Evolutionary conservation across 2,888 invertebrate species (phyloP).

Genomic region (Capitulum mitella): DNA sequence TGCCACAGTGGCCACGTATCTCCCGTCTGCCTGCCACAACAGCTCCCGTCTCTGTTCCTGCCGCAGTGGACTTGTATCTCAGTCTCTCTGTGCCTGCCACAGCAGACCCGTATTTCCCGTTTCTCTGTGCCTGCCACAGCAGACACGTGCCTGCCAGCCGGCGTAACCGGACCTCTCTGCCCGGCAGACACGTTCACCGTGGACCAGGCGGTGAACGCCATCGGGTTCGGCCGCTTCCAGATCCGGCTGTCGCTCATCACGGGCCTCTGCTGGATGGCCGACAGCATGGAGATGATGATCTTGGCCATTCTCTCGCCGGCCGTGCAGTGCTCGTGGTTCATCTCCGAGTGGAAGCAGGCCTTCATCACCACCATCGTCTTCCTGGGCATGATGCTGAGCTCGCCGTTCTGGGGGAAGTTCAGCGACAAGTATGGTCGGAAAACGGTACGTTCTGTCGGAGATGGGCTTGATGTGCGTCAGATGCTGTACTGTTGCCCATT

Average conservation of each 20-base stretch:
- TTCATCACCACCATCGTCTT: constrained; percentile 71
- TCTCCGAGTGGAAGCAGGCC: constrained; percentile 83
- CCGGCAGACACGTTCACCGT: constrained; percentile 67
- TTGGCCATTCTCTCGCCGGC: constrained; percentile 87
- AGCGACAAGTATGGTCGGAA: constrained; percentile 88
- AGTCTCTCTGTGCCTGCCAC: too few relatives aligned
- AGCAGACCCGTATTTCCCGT: too few relatives aligned
- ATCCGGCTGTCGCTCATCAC: constrained; percentile 76
- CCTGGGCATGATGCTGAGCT: constrained; percentile 84
- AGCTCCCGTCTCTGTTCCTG: too few relatives aligned
- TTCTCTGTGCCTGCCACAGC: too few relatives aligned
- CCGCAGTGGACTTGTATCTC: too few relatives aligned
- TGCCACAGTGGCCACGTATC: too few relatives aligned
- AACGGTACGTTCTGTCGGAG: constrained; percentile 65
- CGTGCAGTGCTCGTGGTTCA: constrained; percentile 89
- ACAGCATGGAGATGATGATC: constrained; percentile 98
- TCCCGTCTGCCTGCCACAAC: too few relatives aligned
- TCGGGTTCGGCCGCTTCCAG: constrained; percentile 85
- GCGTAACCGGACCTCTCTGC: too few relatives aligned
- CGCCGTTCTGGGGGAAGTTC: constrained; percentile 90
- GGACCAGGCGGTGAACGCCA: constrained; percentile 74
- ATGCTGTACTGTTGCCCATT: too few relatives aligned
- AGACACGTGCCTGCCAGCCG: too few relatives aligned
- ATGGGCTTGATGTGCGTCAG: too few relatives aligned
- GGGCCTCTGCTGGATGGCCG: constrained; percentile 91